Percentiles rank a stretch among this genome's conserved stretches.
These are phyloP conservation scores for Microcebus ravelobensis DNA, from an alignment of 2,113 vertebrate species.

Conservation along the genomic window DNA sequence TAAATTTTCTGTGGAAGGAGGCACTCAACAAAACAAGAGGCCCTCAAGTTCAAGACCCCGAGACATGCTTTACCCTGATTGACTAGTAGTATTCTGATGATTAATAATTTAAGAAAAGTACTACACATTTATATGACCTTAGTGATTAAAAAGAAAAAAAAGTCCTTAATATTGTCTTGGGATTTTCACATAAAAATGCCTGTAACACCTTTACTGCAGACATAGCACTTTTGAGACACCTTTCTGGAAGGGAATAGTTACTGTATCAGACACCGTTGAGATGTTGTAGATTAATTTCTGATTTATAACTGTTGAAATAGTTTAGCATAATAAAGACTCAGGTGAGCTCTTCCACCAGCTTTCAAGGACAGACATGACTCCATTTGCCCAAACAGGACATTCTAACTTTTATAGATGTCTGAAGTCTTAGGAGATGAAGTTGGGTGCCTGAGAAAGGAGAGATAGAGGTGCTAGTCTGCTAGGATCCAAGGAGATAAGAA, in stretches of 20 bases:
- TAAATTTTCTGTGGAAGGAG: conserved; percentile 56
- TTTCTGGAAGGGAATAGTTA: conserved; percentile 55
- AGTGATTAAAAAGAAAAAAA: conserved; percentile 52
- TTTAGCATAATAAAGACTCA: conserved; percentile 52
- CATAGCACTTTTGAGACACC: conserved; percentile 19
- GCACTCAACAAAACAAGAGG: conserved; percentile 54
- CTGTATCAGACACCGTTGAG: conserved; percentile 16
- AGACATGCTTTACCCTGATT: conserved; percentile 62
- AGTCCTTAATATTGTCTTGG: conserved; percentile 15
- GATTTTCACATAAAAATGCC: conserved; percentile 56
- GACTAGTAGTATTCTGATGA: conserved; percentile 58
- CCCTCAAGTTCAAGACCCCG: neutral
- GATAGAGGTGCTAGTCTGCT: neutral
- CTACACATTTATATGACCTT: conserved; percentile 48
- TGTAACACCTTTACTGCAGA: neutral
- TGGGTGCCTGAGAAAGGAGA: neutral
- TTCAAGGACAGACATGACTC: conserved; percentile 43
- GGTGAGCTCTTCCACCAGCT: conserved; percentile 23
- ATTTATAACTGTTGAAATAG: conserved; percentile 54
- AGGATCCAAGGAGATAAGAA: neutral
- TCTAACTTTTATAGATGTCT: neutral
- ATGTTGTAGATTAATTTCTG: conserved; percentile 54
- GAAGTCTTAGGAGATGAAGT: conserved; percentile 18
- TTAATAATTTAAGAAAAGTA: conserved; percentile 69
- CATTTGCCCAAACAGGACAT: neutral